Evolutionary conservation across 2,797 vertebrate genomes (phyloP).

Genomic region (Rhinatrema bivittatum): DNA sequence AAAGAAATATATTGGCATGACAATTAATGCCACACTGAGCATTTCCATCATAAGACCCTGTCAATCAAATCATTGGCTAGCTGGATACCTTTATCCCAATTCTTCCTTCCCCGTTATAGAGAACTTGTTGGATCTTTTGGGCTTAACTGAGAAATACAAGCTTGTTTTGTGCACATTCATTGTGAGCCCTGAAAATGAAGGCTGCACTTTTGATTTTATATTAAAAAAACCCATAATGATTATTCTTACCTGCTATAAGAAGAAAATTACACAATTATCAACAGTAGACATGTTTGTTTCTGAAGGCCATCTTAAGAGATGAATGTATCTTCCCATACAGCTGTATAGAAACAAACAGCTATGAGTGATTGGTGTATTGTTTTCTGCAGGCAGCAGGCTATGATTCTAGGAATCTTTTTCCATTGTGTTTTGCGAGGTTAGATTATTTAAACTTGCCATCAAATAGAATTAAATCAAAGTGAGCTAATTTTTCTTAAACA

Average conservation of each 20-base stretch:
- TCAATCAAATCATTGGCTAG: too few species aligned
- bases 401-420: conserved; percentile 60
- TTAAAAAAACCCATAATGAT: neutral
- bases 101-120: too few species aligned
- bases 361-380: conserved; percentile 63
- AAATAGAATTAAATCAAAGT: conserved; percentile 79
- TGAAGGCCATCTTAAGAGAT: conserved; percentile 32
- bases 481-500: conserved; percentile 78
- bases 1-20: too few species aligned
- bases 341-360: conserved; percentile 64
- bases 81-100: too few species aligned
- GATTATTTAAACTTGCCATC: conserved; percentile 75
- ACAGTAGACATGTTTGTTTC: conserved; percentile 22
- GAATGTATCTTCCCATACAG: conserved; percentile 43
- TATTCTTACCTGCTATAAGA: conserved; percentile 3
- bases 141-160: too few species aligned
- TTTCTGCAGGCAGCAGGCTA: too few species aligned
- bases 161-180: too few species aligned
- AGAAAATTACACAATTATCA: conserved; percentile 1
- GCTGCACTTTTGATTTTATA: neutral
- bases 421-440: conserved; percentile 67
- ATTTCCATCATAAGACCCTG: too few species aligned
- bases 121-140: too few species aligned
- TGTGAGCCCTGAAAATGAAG: neutral
- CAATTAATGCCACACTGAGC: too few species aligned